phyloP scores from a whole-genome alignment of 2,888 invertebrate species.

The Dasysyrphus tricinctus region DNA sequence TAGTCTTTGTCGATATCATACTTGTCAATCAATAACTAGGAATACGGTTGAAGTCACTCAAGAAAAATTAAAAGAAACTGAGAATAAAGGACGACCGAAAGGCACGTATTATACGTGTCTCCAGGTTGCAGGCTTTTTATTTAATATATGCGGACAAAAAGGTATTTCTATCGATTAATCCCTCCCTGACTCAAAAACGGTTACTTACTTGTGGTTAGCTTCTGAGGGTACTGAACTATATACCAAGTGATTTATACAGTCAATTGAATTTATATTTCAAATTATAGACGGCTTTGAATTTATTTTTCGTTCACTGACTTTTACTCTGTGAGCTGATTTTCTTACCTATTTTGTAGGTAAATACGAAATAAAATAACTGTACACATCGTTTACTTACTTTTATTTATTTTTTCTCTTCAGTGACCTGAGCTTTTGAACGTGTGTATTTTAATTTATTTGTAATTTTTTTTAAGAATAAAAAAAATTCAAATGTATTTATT shows the following conservation, averaged over 20 bases:
- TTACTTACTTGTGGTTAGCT: neutral
- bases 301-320: constrained; percentile 13
- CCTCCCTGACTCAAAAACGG: neutral
- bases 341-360: neutral
- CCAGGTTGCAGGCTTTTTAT: no score
- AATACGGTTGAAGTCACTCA: no score
- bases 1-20: no score
- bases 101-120: no score
- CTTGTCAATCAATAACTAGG: no score
- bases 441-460: constrained; percentile 61
- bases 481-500: neutral
- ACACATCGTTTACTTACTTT: constrained; percentile 33
- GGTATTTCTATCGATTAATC: neutral
- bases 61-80: no score
- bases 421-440: neutral
- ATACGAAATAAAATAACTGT: neutral
- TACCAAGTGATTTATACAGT: constrained; percentile 38
- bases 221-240: neutral
- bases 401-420: constrained; percentile 37
- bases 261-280: constrained; percentile 55
- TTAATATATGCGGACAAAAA: neutral
- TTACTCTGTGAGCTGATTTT: constrained; percentile 9
- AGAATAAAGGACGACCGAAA: no score
- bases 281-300: constrained; percentile 47
- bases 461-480: neutral